Evolutionary conservation across 2,113 vertebrate genomes (phyloP).

Genomic region (Eurypyga helias): DNA sequence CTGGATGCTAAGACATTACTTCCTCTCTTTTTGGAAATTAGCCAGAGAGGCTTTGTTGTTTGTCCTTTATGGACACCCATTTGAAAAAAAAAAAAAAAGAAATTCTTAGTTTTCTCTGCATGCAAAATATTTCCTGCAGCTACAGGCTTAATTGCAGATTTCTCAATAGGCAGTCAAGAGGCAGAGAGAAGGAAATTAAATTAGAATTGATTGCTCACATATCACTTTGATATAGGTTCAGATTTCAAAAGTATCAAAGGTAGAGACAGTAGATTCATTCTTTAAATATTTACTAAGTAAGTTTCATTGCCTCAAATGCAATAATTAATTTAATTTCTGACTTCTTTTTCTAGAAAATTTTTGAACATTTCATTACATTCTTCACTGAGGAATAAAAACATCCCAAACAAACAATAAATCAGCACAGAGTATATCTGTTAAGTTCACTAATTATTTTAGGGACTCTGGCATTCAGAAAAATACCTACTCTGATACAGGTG

Average conservation of each 20-base stretch:
- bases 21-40: background rate
- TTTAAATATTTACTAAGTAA: conserved; percentile 4
- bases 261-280: background rate
- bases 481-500: background rate
- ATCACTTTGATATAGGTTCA: background rate
- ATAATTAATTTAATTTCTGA: background rate
- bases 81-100: background rate
- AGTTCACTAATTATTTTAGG: background rate
- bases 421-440: background rate
- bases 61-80: background rate
- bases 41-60: background rate
- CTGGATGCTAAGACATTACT: background rate
- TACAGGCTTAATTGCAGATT: background rate
- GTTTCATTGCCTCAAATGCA: background rate
- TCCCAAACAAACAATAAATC: background rate
- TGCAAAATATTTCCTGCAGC: background rate
- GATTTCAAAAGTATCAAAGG: background rate
- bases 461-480: background rate
- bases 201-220: background rate
- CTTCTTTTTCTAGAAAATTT: background rate
- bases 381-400: background rate
- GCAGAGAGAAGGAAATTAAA: background rate
- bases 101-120: background rate
- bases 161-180: background rate
- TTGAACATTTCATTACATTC: background rate